A percentile compares a stretch with the other conserved stretches of the same genome.
phyloP scores from a whole-genome alignment of 1,140 invertebrate species.

The Aphis craccivora region DNA sequence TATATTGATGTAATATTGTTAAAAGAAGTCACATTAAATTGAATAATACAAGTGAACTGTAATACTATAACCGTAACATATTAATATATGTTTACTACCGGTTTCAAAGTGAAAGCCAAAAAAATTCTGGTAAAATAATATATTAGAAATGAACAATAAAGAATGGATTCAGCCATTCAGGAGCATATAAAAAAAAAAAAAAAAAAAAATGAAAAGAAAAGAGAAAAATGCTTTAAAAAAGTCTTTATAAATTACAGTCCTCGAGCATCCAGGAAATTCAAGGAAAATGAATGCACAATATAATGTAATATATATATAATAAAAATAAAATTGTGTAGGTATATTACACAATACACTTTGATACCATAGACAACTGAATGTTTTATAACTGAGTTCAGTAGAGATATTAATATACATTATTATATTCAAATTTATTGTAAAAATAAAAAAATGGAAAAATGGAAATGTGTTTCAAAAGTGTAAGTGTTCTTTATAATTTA shows the following conservation, averaged over 20 bases:
- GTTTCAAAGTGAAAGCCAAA: background rate
- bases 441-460: too few relatives aligned
- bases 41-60: background rate
- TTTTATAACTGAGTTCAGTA: background rate
- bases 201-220: background rate
- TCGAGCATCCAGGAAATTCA: background rate
- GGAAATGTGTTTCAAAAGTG: too few relatives aligned
- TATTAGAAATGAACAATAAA: background rate
- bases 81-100: background rate
- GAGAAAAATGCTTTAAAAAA: background rate
- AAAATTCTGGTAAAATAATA: constrained; percentile 26
- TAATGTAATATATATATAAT: background rate
- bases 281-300: background rate
- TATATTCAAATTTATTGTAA: background rate
- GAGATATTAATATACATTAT: background rate
- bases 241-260: background rate
- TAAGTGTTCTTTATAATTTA: too few relatives aligned
- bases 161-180: background rate
- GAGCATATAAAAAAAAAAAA: background rate
- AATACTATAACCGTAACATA: background rate
- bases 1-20: too few relatives aligned
- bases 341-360: background rate
- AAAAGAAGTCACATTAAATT: background rate
- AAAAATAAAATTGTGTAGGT: constrained; percentile 1
- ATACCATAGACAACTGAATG: background rate